Evolutionary conservation across 2,888 invertebrate species (phyloP).

Genomic region (Hemithea aestivaria): DNA sequence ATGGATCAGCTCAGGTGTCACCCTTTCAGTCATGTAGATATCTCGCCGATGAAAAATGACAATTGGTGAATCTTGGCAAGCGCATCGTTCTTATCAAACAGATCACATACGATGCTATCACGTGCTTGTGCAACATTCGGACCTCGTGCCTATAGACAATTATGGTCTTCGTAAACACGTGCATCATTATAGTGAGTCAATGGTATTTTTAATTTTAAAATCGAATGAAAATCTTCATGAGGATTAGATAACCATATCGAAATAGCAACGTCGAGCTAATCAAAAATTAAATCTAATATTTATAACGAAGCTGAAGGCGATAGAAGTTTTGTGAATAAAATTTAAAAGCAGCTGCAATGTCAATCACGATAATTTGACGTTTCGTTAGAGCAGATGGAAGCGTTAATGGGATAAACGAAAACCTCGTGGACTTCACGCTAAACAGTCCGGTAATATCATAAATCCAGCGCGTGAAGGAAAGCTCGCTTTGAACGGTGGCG

Average conservation of each 20-base stretch:
- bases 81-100: slow-evolving; percentile 35
- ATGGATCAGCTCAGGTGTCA: slow-evolving; percentile 45
- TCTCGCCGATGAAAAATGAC: slow-evolving; percentile 42
- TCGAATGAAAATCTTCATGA: not conserved
- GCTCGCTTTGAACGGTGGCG: slow-evolving; percentile 67
- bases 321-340: not conserved
- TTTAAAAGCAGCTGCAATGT: slow-evolving; percentile 17
- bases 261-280: not conserved
- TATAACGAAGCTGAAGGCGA: too few relatives aligned
- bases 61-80: slow-evolving; percentile 51
- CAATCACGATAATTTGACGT: slow-evolving; percentile 21
- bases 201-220: not conserved
- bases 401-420: slow-evolving; percentile 9
- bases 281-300: too few relatives aligned
- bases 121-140: slow-evolving; percentile 18
- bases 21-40: slow-evolving; percentile 35
- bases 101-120: slow-evolving; percentile 33
- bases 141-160: slow-evolving; percentile 9
- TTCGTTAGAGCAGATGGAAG: slow-evolving; percentile 26
- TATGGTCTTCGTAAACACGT: slow-evolving; percentile 1
- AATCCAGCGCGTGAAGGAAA: slow-evolving; percentile 49
- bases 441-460: slow-evolving; percentile 41
- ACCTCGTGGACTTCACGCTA: slow-evolving; percentile 3
- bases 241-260: not conserved
- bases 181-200: too few relatives aligned